Percentiles rank a stretch among this genome's conserved stretches.
These are phyloP conservation scores for Plumapathes pennacea DNA, from an alignment of 92 coral and sea anemone species.

Conservation along the genomic window DNA sequence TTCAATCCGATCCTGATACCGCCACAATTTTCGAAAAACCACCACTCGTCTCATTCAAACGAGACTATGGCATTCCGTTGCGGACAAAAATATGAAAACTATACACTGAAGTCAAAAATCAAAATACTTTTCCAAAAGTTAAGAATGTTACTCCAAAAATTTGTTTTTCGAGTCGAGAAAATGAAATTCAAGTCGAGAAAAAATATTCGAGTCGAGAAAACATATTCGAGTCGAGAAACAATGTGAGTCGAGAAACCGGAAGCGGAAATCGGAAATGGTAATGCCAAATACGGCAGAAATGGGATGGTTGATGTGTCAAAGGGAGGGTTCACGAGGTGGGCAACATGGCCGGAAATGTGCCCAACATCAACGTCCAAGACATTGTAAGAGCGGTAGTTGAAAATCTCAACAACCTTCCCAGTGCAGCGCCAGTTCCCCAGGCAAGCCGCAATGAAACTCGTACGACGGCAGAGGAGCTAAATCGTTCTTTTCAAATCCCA, in stretches of 20 bases:
- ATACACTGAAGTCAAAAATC: conserved; percentile 7
- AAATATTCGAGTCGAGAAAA: conserved; percentile 9
- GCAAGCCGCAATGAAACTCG: conserved; percentile 6
- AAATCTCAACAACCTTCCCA: conserved; percentile 9
- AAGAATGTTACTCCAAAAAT: too few relatives aligned
- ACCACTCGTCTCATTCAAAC: too few relatives aligned
- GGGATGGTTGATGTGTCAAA: too few relatives aligned
- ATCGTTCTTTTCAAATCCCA: conserved; percentile 18
- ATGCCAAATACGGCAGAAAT: too few relatives aligned
- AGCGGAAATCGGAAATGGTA: conserved; percentile 10
- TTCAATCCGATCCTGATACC: too few relatives aligned
- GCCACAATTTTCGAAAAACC: too few relatives aligned
- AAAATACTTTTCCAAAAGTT: conserved; percentile 4
- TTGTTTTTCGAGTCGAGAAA: conserved; percentile 12
- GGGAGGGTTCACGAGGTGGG: too few relatives aligned
- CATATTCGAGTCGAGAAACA: too few relatives aligned
- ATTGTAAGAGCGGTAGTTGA: conserved; percentile 24
- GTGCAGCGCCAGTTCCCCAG: conserved; percentile 6
- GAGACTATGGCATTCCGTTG: conserved; percentile 31
- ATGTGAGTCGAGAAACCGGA: conserved; percentile 10
- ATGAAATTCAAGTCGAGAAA: conserved; percentile 18
- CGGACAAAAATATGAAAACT: conserved; percentile 17
- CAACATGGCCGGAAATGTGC: conserved; percentile 6
- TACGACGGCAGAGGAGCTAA: conserved; percentile 8
- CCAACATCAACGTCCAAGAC: conserved; percentile 17